These are phyloP conservation scores for Dolichoris vasculosae DNA, from an alignment of 1,140 invertebrate genomes.

Conservation along the genomic window DNA sequence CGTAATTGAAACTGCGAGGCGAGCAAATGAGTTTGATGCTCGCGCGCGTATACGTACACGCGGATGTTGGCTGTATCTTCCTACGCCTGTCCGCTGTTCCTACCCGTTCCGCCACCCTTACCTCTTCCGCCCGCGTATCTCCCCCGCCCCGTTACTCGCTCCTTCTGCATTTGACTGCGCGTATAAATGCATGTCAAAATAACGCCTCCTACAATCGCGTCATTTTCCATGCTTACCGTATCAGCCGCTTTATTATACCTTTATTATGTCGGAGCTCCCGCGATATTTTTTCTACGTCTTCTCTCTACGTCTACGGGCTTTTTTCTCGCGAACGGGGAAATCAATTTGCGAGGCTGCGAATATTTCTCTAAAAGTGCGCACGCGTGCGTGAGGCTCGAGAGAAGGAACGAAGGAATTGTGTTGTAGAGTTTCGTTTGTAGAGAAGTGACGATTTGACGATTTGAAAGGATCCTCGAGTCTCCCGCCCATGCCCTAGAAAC, in stretches of 20 bases:
- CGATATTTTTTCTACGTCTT: neutral
- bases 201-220: constrained; percentile 11
- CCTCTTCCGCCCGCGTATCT: neutral
- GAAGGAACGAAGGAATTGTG: constrained; percentile 7
- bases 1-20: constrained; percentile 54
- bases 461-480: constrained; percentile 19
- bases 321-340: neutral
- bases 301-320: neutral
- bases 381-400: neutral
- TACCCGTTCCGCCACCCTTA: neutral
- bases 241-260: neutral
- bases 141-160: neutral
- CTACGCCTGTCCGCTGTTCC: neutral
- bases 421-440: constrained; percentile 19
- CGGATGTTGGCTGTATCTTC: neutral
- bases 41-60: neutral
- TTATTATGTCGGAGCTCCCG: neutral
- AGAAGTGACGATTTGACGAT: constrained; percentile 47
- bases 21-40: constrained; percentile 54
- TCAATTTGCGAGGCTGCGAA: constrained; percentile 13
- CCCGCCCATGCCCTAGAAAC: neutral
- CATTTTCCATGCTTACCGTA: neutral
- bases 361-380: neutral
- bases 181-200: constrained; percentile 9
- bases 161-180: neutral